Evolutionary conservation across 2,113 vertebrate species (phyloP), one percentile per base, ranked within the genome.

Genomic region (Felis chaus): DNA sequence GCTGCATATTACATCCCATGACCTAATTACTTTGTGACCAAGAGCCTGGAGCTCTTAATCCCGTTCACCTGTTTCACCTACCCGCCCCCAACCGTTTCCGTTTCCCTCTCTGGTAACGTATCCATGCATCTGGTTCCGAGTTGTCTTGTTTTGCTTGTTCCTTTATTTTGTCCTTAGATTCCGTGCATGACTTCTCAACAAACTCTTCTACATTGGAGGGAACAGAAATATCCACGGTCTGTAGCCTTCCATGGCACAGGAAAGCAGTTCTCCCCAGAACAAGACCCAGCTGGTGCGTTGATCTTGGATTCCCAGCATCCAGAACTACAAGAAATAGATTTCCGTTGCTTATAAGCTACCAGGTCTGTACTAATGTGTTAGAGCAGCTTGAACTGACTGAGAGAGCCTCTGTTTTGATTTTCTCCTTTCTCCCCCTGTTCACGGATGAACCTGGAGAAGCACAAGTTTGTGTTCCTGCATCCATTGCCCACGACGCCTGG

Each of bases 401-500:
- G 9, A 68, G 45, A 61, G 9, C 0, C 36, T 41, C 81, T 63
- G 4, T 57, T 27, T 63, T 18, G 36, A 63, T 19, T 25, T 69
- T 29, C 13, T n/a, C 4, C 19, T 53, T 48, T 7, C 31, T 85
- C 8, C 14, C 15, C 7, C 1, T 41, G 23, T 31, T 55, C 63
- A 23, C 0, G 39, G 33, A 27, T n/a, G 45, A 53, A 12, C 25
- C 25, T 14, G 0, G 0, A 45, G 48, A 3, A 6, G 14, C 8
- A 31, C 63, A n/a, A 6, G 10, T n/a, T 36, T 53, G 12, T 5
- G 45, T 16, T 29, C 88, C 53, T 7, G 23, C 3, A 27, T 5
- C 18, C 45, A 13, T 33, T 5, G 48, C 36, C 18, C 9, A 12
- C 3, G 2, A 14, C 0, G 41, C 73, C 14, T 16, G 13, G 21